Conservation (phyloP, 2,113 vertebrate genomes). For the Nibea albiflora region DNA sequence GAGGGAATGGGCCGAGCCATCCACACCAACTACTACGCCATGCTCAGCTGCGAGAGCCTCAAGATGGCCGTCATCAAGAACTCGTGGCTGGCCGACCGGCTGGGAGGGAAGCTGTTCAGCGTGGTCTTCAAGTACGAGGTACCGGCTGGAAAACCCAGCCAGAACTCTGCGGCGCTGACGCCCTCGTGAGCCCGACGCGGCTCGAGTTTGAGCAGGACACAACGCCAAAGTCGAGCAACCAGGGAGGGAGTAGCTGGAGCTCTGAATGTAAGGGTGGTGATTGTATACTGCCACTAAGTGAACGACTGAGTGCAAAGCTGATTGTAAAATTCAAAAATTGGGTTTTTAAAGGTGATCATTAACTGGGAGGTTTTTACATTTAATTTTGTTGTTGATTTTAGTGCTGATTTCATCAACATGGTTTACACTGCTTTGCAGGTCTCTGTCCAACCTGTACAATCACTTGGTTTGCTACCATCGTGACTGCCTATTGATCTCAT, state of each 20-base stretch:
- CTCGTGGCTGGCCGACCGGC: conserved; percentile 96
- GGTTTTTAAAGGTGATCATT: conserved; percentile 36
- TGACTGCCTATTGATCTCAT: conserved; percentile 3
- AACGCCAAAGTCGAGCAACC: not conserved
- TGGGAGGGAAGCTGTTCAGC: conserved; percentile 96
- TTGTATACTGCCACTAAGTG: conserved; percentile 39
- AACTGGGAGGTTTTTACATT: conserved; percentile 24
- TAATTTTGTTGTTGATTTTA: conserved; percentile 37
- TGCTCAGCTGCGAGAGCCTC: conserved; percentile 93
- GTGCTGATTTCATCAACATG: conserved; percentile 8
- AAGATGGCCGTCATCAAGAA: conserved; percentile 98
- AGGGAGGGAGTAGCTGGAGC: not conserved
- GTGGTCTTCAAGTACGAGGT: conserved; percentile 99
- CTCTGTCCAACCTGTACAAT: conserved; percentile 16
- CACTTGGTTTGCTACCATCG: conserved; percentile 20
- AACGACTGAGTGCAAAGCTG: conserved; percentile 48
- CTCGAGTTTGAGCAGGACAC: not conserved
- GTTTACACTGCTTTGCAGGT: conserved; percentile 11
- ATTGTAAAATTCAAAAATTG: conserved; percentile 43
- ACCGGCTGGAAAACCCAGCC: conserved; percentile 75
- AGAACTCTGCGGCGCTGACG: conserved; percentile 18
- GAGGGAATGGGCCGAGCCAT: conserved; percentile 98
- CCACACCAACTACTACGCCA: conserved; percentile 96
- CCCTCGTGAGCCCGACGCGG: not conserved
- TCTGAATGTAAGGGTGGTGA: conserved; percentile 59